A percentile compares a stretch with the other conserved stretches of the same genome.
These are phyloP conservation scores for Creontiades dilutus DNA, from an alignment of 2,888 invertebrate genomes.

Conservation along the genomic window DNA sequence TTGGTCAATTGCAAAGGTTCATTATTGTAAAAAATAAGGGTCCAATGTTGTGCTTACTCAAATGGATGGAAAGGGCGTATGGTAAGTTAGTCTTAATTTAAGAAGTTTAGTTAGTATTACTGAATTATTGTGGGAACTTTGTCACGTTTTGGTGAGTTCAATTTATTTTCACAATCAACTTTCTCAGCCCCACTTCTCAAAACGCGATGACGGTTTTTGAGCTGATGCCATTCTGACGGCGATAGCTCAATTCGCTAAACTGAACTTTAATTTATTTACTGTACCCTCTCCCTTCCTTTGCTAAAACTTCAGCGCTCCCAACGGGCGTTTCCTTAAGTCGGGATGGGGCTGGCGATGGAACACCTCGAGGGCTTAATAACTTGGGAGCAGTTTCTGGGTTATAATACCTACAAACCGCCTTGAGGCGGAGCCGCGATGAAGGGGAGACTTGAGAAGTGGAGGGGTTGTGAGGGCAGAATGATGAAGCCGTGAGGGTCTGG, in stretches of 20 bases:
- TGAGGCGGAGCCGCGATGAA: neutral
- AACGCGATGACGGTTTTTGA: neutral
- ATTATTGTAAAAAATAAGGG: too few relatives aligned
- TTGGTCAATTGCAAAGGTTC: too few relatives aligned
- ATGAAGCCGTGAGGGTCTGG: neutral
- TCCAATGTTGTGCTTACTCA: too few relatives aligned
- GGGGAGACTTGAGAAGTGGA: neutral
- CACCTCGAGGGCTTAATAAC: constrained; percentile 39
- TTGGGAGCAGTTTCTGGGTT: constrained; percentile 26
- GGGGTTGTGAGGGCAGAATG: neutral
- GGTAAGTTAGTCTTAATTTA: neutral
- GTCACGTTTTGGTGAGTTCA: neutral
- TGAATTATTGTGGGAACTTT: too few relatives aligned
- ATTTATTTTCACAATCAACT: neutral
- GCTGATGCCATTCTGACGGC: neutral
- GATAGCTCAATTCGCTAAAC: neutral
- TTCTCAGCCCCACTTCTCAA: neutral
- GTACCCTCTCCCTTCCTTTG: neutral
- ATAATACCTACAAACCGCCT: constrained; percentile 20
- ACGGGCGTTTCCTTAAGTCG: neutral
- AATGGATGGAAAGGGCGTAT: neutral
- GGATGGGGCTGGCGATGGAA: neutral
- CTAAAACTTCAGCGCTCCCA: neutral
- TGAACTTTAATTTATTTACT: neutral
- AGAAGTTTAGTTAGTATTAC: too few relatives aligned